phyloP scores from a whole-genome alignment of 1,140 invertebrate genomes.

The Thaumetopoea pityocampa region DNA sequence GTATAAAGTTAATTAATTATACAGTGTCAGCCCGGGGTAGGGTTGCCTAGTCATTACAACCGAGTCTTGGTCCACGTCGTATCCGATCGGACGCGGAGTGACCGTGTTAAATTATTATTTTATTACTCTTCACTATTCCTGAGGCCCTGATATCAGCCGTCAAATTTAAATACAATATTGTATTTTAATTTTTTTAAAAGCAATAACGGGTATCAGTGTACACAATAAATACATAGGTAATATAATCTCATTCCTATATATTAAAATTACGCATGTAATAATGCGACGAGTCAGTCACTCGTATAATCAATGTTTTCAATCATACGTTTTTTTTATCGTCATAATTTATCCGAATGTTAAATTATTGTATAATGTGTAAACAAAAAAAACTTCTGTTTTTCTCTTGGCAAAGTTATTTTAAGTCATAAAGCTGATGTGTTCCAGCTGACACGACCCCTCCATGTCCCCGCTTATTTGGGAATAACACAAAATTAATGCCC shows the following conservation, averaged over 20 bases:
- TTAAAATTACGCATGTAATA: too few relatives aligned
- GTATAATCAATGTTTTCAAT: too few relatives aligned
- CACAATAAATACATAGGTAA: too few relatives aligned
- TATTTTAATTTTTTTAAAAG: too few relatives aligned
- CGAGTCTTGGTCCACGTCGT: constrained; percentile 5
- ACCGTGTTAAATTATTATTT: constrained; percentile 32
- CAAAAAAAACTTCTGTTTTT: too few relatives aligned
- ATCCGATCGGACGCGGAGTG: constrained; percentile 5
- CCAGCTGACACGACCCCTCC: constrained; percentile 41
- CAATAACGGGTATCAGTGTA: too few relatives aligned
- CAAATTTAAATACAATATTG: too few relatives aligned
- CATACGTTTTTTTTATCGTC: constrained; percentile 7
- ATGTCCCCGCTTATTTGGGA: constrained; percentile 45
- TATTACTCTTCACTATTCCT: constrained; percentile 6
- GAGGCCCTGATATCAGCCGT: too few relatives aligned
- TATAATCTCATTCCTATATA: too few relatives aligned
- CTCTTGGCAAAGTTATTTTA: constrained; percentile 33
- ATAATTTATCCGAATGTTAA: too few relatives aligned
- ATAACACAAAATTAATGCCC: constrained; percentile 46
- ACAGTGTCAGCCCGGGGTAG: constrained; percentile 47
- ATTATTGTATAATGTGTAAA: too few relatives aligned
- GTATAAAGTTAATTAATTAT: constrained; percentile 65
- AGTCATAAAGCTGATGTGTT: constrained; percentile 39
- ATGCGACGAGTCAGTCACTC: too few relatives aligned
- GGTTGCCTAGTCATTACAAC: constrained; percentile 23